These are phyloP conservation scores for Synergus laeviventris DNA, from an alignment of 2,888 invertebrate species.

Conservation along the genomic window DNA sequence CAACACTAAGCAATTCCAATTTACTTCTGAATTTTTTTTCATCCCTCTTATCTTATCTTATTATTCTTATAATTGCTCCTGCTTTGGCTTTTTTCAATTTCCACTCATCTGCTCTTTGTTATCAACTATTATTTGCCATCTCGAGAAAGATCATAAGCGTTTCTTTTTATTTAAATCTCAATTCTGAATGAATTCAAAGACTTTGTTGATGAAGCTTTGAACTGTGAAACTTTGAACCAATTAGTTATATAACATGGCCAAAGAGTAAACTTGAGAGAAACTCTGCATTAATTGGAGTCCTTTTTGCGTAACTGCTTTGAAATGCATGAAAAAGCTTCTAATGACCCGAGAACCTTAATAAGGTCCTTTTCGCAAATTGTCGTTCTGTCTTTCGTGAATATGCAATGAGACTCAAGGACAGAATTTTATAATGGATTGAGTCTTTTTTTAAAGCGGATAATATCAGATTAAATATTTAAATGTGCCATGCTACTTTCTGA, in stretches of 20 bases:
- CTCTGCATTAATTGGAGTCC: neutral
- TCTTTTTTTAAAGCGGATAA: neutral
- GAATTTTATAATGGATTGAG: neutral
- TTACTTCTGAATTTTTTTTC: no score
- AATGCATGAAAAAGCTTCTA: constrained; percentile 3
- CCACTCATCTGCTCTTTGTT: no score
- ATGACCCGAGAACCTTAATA: constrained; percentile 14
- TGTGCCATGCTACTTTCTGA: no score
- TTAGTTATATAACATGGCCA: neutral
- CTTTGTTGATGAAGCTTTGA: neutral
- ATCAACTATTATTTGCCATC: no score
- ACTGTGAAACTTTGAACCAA: neutral
- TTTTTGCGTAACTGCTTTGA: constrained; percentile 2
- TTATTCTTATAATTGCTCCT: no score
- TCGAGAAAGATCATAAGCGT: no score
- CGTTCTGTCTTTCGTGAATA: neutral
- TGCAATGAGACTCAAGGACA: neutral
- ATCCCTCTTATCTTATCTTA: no score
- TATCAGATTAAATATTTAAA: no score
- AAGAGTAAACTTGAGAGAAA: neutral
- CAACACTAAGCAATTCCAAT: no score
- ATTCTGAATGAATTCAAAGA: neutral
- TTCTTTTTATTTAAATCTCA: no score
- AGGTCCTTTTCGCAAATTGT: neutral
- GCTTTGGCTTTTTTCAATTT: no score